Percentiles rank a stretch among this genome's conserved stretches.
phyloP scores from a whole-genome alignment of 2,888 invertebrate genomes.

The Eupeodes luniger region DNA sequence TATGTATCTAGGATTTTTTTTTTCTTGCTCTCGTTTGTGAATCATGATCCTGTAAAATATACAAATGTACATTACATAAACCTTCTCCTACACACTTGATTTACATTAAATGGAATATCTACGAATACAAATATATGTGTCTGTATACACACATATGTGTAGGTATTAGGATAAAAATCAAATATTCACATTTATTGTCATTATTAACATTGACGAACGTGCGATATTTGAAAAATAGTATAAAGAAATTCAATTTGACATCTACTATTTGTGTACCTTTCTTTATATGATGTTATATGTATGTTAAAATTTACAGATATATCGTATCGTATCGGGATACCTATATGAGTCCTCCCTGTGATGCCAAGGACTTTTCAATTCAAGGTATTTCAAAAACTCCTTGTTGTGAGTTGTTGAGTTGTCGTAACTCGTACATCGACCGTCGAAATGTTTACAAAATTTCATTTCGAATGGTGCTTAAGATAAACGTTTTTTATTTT shows the following conservation, averaged over 20 bases:
- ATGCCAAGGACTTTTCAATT: background rate
- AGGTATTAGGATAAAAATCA: slow-evolving; percentile 48
- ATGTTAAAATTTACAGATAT: background rate
- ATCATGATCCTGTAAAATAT: slow-evolving; percentile 36
- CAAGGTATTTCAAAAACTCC: background rate
- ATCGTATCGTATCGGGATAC: background rate
- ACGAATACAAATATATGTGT: too few relatives aligned
- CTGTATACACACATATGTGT: too few relatives aligned
- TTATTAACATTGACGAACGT: slow-evolving; percentile 69
- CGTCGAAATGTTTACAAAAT: slow-evolving; percentile 34
- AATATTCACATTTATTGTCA: slow-evolving; percentile 71
- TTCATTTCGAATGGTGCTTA: slow-evolving; percentile 44
- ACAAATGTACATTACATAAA: background rate
- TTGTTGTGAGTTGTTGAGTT: background rate
- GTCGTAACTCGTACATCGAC: background rate
- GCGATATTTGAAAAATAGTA: slow-evolving; percentile 46
- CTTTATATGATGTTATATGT: background rate
- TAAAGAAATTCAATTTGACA: slow-evolving; percentile 61
- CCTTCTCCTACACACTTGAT: too few relatives aligned
- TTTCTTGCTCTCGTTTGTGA: slow-evolving; percentile 27
- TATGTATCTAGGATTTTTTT: background rate
- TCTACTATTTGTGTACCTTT: slow-evolving; percentile 8
- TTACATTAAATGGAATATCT: background rate
- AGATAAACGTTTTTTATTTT: slow-evolving; percentile 24
- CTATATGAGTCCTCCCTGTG: background rate